phyloP scores from a whole-genome alignment of 2,113 vertebrate genomes.

The Embiotoca jacksoni region DNA sequence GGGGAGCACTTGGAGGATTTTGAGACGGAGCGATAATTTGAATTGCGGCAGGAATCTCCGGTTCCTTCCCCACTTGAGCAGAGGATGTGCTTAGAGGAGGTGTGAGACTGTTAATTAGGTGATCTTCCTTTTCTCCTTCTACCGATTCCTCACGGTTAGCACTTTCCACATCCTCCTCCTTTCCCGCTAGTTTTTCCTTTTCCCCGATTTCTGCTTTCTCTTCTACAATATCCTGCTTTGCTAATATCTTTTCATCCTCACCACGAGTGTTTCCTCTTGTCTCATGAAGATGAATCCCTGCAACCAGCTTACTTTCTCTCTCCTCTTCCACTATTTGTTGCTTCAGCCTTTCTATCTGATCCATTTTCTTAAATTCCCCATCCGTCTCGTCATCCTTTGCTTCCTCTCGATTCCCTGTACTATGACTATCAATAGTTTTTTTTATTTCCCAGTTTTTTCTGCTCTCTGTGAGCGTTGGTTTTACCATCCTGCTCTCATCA shows the following conservation, averaged over 20 bases:
- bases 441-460: neutral
- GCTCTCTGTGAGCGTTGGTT: neutral
- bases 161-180: conserved; percentile 12
- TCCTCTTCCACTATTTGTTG: conserved; percentile 44
- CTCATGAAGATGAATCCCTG: conserved; percentile 38
- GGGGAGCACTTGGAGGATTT: conserved; percentile 24
- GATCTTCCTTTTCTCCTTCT: conserved; percentile 29
- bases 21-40: conserved; percentile 30
- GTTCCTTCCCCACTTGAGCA: conserved; percentile 11
- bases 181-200: neutral
- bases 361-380: conserved; percentile 1
- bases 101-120: conserved; percentile 16
- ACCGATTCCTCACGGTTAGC: neutral
- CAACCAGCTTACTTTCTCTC: conserved; percentile 50
- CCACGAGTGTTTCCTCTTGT: neutral
- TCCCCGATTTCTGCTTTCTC: neutral
- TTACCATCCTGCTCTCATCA: neutral
- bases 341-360: neutral
- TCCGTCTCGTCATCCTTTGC: neutral
- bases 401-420: neutral
- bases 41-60: conserved; percentile 11
- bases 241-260: neutral
- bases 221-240: conserved; percentile 3
- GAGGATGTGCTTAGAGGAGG: conserved; percentile 39
- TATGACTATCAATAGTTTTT: neutral